Conservation (phyloP, 2,888 invertebrate genomes). For the Leptothorax acervorum region DNA sequence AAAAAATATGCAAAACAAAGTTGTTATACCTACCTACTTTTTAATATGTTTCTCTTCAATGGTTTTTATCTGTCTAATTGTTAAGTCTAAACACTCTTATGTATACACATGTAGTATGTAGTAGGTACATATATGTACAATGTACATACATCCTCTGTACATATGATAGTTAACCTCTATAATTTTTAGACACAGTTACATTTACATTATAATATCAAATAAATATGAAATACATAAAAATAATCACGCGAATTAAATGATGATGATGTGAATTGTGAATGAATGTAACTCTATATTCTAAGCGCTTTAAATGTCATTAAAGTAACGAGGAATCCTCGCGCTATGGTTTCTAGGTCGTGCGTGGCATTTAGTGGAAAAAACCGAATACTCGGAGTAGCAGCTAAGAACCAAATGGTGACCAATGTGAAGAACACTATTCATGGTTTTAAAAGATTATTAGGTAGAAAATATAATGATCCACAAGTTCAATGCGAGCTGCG, state of each 20-base stretch:
- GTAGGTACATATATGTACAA: too few species aligned
- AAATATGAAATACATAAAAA: too few species aligned
- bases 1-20: neutral
- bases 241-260: neutral
- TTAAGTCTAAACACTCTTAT: neutral
- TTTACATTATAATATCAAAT: too few species aligned
- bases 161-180: too few species aligned
- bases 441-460: constrained; percentile 97
- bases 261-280: neutral
- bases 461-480: constrained; percentile 95
- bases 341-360: constrained; percentile 90
- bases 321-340: neutral
- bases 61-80: neutral
- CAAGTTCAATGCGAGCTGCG: constrained; percentile 94
- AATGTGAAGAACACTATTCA: constrained; percentile 99
- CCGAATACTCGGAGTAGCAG: constrained; percentile 97
- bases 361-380: constrained; percentile 97
- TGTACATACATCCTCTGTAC: too few species aligned
- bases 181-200: too few species aligned
- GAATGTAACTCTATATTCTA: neutral
- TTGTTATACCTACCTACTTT: neutral
- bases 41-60: neutral
- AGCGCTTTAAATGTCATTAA: neutral
- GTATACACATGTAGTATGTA: too few species aligned
- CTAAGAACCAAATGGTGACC: constrained; percentile 98